Percentiles rank a stretch among this genome's conserved stretches.
phyloP scores from a whole-genome alignment of 1,140 invertebrate genomes.

The Cyrtorhinus lividipennis region DNA sequence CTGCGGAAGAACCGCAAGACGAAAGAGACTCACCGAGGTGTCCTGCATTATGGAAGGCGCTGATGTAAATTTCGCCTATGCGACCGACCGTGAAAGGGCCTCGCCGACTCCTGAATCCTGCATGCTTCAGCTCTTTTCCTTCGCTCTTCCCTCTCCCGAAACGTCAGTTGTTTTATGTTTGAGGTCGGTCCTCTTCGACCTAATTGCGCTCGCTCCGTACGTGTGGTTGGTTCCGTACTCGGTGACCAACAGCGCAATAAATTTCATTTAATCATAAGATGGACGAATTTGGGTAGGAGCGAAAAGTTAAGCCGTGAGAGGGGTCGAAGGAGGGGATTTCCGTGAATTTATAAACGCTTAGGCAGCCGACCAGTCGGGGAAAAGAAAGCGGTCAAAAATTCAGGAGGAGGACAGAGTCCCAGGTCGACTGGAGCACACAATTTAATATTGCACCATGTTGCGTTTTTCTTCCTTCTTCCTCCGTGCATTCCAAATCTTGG shows the following conservation, averaged over 20 bases:
- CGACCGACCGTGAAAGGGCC: not conserved
- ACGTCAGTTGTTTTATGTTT: not conserved
- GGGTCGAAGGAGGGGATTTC: too few relatives aligned
- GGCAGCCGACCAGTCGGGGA: not conserved
- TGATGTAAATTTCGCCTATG: not conserved
- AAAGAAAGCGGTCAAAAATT: not conserved
- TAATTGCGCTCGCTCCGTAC: not conserved
- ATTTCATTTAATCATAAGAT: not conserved
- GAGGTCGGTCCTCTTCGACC: not conserved
- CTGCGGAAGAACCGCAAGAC: too few relatives aligned
- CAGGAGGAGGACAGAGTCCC: not conserved
- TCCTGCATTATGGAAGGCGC: not conserved
- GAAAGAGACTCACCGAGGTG: too few relatives aligned
- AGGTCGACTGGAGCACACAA: not conserved
- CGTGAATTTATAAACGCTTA: too few relatives aligned
- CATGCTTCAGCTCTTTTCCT: not conserved
- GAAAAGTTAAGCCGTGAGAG: too few relatives aligned
- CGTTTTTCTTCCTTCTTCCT: not conserved
- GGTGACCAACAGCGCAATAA: too few relatives aligned
- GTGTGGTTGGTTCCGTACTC: not conserved
- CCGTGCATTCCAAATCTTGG: too few relatives aligned
- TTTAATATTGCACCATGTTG: not conserved
- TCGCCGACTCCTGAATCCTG: not conserved
- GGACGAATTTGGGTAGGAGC: not conserved
- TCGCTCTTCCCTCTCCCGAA: not conserved